A percentile compares a stretch with the other conserved stretches of the same genome.
Conservation (phyloP, 2,113 vertebrate genomes). For the Ceratotherium simum region DNA sequence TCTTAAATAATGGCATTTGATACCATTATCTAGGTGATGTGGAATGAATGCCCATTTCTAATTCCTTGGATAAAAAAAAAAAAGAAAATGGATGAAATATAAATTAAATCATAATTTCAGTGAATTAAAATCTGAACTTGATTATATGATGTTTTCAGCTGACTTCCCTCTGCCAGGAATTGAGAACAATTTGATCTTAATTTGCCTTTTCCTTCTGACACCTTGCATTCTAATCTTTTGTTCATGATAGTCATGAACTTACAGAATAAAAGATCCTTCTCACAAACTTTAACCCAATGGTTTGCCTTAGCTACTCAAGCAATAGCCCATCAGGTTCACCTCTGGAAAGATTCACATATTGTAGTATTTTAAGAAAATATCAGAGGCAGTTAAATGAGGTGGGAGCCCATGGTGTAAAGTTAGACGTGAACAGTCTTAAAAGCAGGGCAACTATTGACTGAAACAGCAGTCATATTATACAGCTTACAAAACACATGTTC, state of each 20-base stretch:
- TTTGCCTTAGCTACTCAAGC: slow-evolving; percentile 1
- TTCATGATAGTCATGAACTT: neutral
- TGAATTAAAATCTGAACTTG: slow-evolving; percentile 22
- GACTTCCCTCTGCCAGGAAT: neutral
- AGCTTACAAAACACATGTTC: neutral
- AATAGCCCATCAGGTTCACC: neutral
- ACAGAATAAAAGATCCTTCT: neutral
- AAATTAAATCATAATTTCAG: slow-evolving; percentile 53
- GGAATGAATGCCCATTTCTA: slow-evolving; percentile 39
- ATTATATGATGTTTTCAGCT: slow-evolving; percentile 6
- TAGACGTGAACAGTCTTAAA: neutral
- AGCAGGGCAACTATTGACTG: neutral
- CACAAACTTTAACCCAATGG: neutral
- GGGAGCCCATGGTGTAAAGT: neutral
- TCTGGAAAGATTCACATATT: neutral
- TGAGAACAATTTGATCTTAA: slow-evolving; percentile 7
- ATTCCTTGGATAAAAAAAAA: neutral
- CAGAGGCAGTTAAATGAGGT: neutral
- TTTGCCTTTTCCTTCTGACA: neutral
- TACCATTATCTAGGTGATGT: slow-evolving; percentile 49
- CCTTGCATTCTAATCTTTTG: neutral
- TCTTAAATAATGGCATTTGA: slow-evolving; percentile 58
- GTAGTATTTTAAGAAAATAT: neutral
- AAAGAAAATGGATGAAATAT: slow-evolving; percentile 15
- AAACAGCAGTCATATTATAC: neutral